A percentile compares a stretch with the other conserved stretches of the same genome.
These are phyloP conservation scores for Spea hammondii DNA, from an alignment of 2,797 vertebrate genomes.

Conservation along the genomic window DNA sequence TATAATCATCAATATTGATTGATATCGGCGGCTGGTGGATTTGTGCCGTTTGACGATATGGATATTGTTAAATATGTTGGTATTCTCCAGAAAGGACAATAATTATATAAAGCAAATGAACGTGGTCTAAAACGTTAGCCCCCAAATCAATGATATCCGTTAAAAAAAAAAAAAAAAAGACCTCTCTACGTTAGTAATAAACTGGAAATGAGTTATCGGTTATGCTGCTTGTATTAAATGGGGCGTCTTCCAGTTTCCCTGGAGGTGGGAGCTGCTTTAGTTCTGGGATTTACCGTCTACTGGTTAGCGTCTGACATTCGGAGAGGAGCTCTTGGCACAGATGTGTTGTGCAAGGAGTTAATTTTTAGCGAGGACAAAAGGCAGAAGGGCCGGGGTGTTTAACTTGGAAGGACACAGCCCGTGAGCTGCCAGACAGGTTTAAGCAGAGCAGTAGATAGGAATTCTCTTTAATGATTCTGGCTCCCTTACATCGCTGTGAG, in stretches of 20 bases:
- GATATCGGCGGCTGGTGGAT: no score
- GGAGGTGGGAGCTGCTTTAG: neutral
- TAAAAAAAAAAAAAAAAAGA: no score
- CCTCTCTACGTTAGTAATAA: no score
- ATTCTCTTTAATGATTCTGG: slow-evolving; percentile 32
- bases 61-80: no score
- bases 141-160: no score
- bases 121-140: no score
- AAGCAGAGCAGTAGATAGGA: slow-evolving; percentile 10
- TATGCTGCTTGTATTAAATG: no score
- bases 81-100: no score
- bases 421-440: slow-evolving; percentile 41
- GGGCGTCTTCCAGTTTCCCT: neutral
- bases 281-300: neutral
- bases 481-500: slow-evolving; percentile 23
- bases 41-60: no score
- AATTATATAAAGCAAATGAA: no score
- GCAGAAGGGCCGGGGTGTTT: slow-evolving; percentile 40
- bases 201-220: no score
- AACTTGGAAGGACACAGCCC: slow-evolving; percentile 35
- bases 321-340: slow-evolving; percentile 34
- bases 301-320: neutral
- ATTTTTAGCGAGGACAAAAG: slow-evolving; percentile 54
- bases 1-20: no score
- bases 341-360: slow-evolving; percentile 49